Base-by-base conservation (phyloP, 2,797 vertebrate genomes). In the Cryptoblepharus egeriae region DNA sequence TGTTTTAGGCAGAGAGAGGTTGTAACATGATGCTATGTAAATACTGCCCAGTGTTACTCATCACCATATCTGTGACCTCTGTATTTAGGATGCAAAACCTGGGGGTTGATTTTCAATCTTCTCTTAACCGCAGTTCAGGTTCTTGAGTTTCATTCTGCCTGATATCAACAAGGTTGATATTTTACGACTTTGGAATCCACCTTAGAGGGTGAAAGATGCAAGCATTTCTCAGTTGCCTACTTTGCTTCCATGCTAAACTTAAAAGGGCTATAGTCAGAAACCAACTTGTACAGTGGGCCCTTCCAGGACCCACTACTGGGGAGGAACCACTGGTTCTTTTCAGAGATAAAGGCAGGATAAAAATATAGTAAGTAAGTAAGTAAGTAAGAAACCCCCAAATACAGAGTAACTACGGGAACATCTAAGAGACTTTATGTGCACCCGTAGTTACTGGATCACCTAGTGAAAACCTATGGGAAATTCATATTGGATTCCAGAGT, bases 31-130 rank as follows among this genome's bases (percentile, higher is more conserved):
- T 72, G 39, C 81, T 77, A 71, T 42, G 68, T 72, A 78, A 78
- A 78, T 83, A 78, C 60, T 83, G 82, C 75, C 73, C 82, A 73
- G 60, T 78, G 75, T 83, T 72, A 73, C 75, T 83, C 82, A 73
- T 78, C 82, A 58, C 82, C 5, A 4, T 83, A 78, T 83, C 75
- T 20, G 69, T 83, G 82, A 78, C 82, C 75, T 65, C 75, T 73
- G 68, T 24, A 26, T 73, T 49, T 83, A 73, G 69, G 82, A 83
- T 73, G 60, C 75, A 72, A 12, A 78, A 57, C 69, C 39, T 45
- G 68, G 61, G 20, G 45, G 58, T 64, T 64, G 45, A 49, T 30
- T 83, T 65, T 24, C 78, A 83, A 83, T 73, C 68, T 65, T 20
- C 82, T 78, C 65, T 63, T 57, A 83, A 60, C 42, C 67, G 75